Evolutionary conservation across 2,797 vertebrate species (phyloP).

Genomic region (Chrysocyon brachyurus): DNA sequence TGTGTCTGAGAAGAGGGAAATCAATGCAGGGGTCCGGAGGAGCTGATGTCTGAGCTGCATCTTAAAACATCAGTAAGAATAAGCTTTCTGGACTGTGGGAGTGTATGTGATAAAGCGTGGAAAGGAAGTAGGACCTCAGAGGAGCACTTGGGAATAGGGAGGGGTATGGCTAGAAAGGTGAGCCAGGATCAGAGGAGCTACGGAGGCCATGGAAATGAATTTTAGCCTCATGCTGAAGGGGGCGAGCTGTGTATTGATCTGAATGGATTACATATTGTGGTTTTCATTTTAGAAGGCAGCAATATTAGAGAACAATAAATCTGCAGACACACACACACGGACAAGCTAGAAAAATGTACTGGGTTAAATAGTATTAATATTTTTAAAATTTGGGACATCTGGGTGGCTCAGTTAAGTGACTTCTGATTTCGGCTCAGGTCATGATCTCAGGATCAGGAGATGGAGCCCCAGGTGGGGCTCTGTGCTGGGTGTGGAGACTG

Average conservation of each 20-base stretch:
- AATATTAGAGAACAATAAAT: background rate
- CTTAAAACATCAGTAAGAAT: background rate
- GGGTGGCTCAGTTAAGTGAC: background rate
- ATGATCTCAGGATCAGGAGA: background rate
- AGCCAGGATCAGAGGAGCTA: background rate
- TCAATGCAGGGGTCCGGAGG: rapidly evolving
- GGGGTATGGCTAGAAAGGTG: background rate
- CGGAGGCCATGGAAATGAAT: background rate
- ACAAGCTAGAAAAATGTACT: background rate
- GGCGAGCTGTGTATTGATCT: background rate
- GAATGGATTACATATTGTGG: background rate
- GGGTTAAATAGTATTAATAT: background rate
- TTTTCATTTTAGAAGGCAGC: background rate
- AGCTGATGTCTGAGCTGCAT: background rate
- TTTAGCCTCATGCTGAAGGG: background rate
- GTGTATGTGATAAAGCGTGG: no score
- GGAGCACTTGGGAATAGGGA: background rate
- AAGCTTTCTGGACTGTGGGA: background rate
- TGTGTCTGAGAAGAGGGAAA: background rate
- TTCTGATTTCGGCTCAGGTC: background rate
- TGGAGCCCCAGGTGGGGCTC: background rate
- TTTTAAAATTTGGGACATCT: background rate
- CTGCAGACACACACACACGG: background rate
- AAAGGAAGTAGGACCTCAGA: background rate
- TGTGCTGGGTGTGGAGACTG: background rate